These are phyloP conservation scores for Triplophysa yarkandensis DNA, from an alignment of 2,797 vertebrate genomes.

Conservation along the genomic window DNA sequence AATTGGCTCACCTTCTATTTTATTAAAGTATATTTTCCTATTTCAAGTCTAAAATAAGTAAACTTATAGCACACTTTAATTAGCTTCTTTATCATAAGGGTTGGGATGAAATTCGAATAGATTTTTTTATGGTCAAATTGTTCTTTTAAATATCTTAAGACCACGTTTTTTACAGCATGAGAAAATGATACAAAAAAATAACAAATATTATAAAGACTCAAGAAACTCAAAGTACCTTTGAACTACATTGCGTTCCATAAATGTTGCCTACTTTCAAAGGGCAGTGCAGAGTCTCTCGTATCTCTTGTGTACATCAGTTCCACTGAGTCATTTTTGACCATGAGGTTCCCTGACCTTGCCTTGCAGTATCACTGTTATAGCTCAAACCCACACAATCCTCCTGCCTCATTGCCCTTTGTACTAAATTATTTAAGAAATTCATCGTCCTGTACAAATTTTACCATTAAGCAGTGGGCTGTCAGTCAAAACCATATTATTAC, in stretches of 20 bases:
- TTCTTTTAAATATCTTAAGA: not conserved
- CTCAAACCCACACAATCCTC: constrained; percentile 18
- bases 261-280: not conserved
- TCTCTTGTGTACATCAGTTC: constrained; percentile 16
- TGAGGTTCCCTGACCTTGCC: constrained; percentile 36
- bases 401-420: constrained; percentile 27
- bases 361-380: constrained; percentile 41
- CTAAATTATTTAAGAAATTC: constrained; percentile 42
- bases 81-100: too few relatives aligned
- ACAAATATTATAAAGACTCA: not conserved
- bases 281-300: not conserved
- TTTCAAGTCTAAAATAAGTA: too few relatives aligned
- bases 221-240: not conserved
- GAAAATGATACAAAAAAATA: not conserved
- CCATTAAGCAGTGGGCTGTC: constrained; percentile 47
- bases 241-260: not conserved
- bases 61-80: too few relatives aligned
- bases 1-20: too few relatives aligned
- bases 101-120: too few relatives aligned
- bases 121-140: not conserved
- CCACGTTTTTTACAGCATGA: not conserved
- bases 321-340: constrained; percentile 4
- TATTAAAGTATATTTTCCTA: too few relatives aligned
- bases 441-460: constrained; percentile 39
- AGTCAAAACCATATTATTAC: constrained; percentile 50